A percentile compares a stretch with the other conserved stretches of the same genome.
phyloP scores from a whole-genome alignment of 2,797 vertebrate species.

The Lutjanus campechanus region DNA sequence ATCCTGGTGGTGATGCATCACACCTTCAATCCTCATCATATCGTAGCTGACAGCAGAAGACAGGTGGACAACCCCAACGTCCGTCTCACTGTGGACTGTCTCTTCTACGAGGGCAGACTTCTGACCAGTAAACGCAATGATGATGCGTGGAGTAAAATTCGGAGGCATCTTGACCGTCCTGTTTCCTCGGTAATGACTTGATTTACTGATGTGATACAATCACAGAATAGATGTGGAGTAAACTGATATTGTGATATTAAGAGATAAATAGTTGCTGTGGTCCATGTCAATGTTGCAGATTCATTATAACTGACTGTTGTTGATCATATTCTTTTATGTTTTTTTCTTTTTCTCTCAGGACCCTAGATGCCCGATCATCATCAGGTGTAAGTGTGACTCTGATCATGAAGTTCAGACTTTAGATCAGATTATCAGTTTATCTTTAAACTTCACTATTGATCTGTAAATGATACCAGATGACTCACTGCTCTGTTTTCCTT shows the following conservation, averaged over 20 bases:
- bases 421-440: no score
- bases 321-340: no score
- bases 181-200: background rate
- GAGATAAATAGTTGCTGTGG: no score
- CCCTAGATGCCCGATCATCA: no score
- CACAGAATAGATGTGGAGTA: background rate
- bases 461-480: background rate
- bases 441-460: background rate
- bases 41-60: background rate
- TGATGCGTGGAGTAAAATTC: background rate
- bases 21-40: background rate
- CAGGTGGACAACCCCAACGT: background rate
- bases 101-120: background rate
- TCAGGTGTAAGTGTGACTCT: no score
- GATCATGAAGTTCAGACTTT: no score
- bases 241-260: conserved; percentile 1
- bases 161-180: background rate
- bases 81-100: background rate
- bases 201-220: background rate
- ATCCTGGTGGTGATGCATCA: conserved; percentile 72
- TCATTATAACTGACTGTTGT: no score
- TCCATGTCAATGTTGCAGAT: no score
- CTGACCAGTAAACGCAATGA: background rate
- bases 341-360: no score
- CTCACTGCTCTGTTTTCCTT: background rate